These are phyloP conservation scores for Rosalia funebris DNA, from an alignment of 2,888 invertebrate species.

Conservation along the genomic window DNA sequence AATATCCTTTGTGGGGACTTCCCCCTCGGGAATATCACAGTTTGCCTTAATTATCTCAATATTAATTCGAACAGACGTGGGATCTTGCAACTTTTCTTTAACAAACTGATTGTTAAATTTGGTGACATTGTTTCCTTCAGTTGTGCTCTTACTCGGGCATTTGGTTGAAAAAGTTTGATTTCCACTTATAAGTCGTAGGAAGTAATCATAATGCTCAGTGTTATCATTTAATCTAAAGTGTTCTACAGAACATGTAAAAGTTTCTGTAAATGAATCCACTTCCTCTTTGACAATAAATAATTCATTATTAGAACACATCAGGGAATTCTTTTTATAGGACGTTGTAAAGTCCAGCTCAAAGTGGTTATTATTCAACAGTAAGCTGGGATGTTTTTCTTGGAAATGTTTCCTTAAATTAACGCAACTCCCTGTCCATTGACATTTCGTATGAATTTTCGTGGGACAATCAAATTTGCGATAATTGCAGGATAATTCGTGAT, in stretches of 20 bases:
- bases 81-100: conserved; percentile 39
- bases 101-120: conserved; percentile 42
- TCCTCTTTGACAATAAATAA: conserved; percentile 53
- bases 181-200: conserved; percentile 28
- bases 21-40: background rate
- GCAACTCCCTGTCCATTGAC: conserved; percentile 54
- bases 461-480: conserved; percentile 51
- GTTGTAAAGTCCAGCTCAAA: conserved; percentile 54
- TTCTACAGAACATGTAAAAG: conserved; percentile 37
- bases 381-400: conserved; percentile 45
- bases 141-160: conserved; percentile 26
- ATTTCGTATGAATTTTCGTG: conserved; percentile 40
- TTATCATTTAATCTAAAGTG: conserved; percentile 36
- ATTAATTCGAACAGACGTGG: conserved; percentile 35
- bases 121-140: conserved; percentile 34
- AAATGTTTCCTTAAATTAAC: conserved; percentile 52
- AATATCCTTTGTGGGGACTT: background rate
- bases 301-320: conserved; percentile 46
- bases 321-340: conserved; percentile 48
- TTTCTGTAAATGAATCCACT: conserved; percentile 36
- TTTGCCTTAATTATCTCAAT: conserved; percentile 35
- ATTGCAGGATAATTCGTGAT: conserved; percentile 52
- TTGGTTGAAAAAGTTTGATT: conserved; percentile 33
- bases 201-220: conserved; percentile 35
- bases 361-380: conserved; percentile 45